Percentiles rank a stretch among this genome's conserved stretches.
These are phyloP conservation scores for Alouatta palliata DNA, from an alignment of 2,113 vertebrate species.

Conservation along the genomic window DNA sequence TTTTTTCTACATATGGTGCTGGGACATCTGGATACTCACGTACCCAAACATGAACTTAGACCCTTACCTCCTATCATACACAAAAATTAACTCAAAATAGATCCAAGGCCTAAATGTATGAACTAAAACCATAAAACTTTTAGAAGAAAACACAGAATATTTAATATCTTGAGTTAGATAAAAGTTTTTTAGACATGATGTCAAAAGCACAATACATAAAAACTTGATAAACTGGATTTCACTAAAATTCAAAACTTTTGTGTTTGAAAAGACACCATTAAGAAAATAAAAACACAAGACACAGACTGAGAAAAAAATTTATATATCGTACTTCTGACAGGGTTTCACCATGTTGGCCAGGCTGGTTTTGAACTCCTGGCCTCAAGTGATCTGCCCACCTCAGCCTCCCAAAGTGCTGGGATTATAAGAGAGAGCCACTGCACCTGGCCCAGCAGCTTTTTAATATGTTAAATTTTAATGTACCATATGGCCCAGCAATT, in stretches of 20 bases:
- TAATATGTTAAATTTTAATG: not conserved
- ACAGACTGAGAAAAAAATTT: not conserved
- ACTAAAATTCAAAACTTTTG: not conserved
- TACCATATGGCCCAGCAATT: not conserved
- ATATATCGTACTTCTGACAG: not conserved
- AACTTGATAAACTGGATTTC: not conserved
- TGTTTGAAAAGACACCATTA: not conserved
- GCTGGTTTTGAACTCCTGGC: too few relatives aligned
- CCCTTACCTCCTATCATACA: not conserved
- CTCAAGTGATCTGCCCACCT: too few relatives aligned
- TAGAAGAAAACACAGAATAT: not conserved
- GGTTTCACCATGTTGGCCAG: too few relatives aligned
- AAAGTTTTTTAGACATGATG: not conserved
- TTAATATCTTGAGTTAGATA: not conserved
- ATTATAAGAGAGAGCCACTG: too few relatives aligned
- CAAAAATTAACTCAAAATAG: not conserved
- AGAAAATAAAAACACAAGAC: not conserved
- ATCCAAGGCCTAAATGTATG: not conserved
- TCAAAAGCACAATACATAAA: not conserved
- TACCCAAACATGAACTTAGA: not conserved
- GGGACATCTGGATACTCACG: not conserved
- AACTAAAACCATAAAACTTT: not conserved
- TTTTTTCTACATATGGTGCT: not conserved
- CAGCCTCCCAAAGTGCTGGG: too few relatives aligned
- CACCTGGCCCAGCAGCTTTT: not conserved